phyloP scores from a whole-genome alignment of 2,888 invertebrate species.

The Rhopalosiphum nymphaeae region DNA sequence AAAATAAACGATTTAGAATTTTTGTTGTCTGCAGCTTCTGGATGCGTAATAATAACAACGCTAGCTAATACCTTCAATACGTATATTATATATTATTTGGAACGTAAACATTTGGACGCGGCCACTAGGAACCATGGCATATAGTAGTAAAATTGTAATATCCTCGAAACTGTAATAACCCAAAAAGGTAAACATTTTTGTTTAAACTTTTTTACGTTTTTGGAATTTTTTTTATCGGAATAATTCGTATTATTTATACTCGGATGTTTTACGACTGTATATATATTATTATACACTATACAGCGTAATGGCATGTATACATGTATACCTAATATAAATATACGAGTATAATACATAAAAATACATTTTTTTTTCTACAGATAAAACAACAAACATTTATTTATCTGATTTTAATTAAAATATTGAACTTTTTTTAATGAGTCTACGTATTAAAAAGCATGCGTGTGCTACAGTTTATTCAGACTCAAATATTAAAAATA shows the following conservation, averaged over 20 bases:
- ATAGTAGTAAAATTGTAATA: not conserved
- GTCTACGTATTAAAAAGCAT: not conserved
- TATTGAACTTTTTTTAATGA: not conserved
- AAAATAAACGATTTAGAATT: slow-evolving; percentile 5
- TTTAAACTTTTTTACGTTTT: slow-evolving; percentile 6
- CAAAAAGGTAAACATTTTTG: slow-evolving; percentile 23
- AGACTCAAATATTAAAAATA: not conserved
- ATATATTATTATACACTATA: not conserved
- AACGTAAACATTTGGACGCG: slow-evolving; percentile 17
- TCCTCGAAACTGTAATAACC: slow-evolving; percentile 1
- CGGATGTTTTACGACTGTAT: slow-evolving; percentile 4
- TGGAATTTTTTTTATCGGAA: not conserved
- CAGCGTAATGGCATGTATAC: not conserved
- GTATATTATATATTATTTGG: not conserved
- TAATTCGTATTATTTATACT: slow-evolving; percentile 4
- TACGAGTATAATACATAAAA: not conserved
- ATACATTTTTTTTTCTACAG: not conserved
- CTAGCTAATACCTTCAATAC: not conserved
- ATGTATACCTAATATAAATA: not conserved
- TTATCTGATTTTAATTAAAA: slow-evolving; percentile 21
- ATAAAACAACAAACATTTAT: slow-evolving; percentile 11
- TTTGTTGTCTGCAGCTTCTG: not conserved
- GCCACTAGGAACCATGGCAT: not conserved
- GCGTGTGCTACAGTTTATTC: not conserved
- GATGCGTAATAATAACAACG: not conserved